These are phyloP conservation scores for Hydrozoanthus tunicans DNA, from an alignment of 64 coral and sea anemone genomes.

Conservation along the genomic window DNA sequence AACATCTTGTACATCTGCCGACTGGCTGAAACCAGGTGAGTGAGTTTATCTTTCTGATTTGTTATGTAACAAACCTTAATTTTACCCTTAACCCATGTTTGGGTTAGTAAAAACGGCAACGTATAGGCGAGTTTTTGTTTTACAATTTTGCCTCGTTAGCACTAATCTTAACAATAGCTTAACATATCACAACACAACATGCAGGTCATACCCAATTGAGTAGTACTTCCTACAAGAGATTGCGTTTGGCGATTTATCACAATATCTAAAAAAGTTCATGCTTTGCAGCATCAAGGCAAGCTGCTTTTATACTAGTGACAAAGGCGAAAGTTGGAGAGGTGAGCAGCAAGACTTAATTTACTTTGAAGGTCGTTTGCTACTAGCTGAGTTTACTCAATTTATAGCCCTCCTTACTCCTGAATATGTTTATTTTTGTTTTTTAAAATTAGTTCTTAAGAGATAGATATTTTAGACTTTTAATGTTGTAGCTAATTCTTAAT, in stretches of 20 bases:
- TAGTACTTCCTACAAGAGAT: neutral
- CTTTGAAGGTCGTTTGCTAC: neutral
- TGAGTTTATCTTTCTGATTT: neutral
- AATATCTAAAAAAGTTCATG: neutral
- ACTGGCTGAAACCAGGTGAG: slow-evolving; percentile 7
- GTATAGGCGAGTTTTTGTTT: too few relatives aligned
- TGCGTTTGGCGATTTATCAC: neutral
- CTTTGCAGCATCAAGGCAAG: slow-evolving; percentile 29
- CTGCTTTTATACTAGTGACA: slow-evolving; percentile 46
- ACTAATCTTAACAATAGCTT: neutral
- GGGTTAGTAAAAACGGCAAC: neutral
- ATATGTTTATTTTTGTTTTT: too few relatives aligned
- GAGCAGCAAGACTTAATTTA: neutral
- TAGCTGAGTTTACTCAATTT: too few relatives aligned
- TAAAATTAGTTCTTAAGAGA: too few relatives aligned
- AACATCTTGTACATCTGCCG: slow-evolving; percentile 47
- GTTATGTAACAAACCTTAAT: neutral
- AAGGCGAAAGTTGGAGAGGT: slow-evolving; percentile 52
- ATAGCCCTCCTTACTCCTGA: too few relatives aligned
- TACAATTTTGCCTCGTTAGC: too few relatives aligned
- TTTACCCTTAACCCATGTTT: neutral
- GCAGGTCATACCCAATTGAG: neutral
- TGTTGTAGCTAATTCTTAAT: too few relatives aligned
- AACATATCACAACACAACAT: neutral
- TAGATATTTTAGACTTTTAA: too few relatives aligned